Base-by-base conservation (phyloP, 1,140 invertebrate genomes). In the Ostrea edulis region DNA sequence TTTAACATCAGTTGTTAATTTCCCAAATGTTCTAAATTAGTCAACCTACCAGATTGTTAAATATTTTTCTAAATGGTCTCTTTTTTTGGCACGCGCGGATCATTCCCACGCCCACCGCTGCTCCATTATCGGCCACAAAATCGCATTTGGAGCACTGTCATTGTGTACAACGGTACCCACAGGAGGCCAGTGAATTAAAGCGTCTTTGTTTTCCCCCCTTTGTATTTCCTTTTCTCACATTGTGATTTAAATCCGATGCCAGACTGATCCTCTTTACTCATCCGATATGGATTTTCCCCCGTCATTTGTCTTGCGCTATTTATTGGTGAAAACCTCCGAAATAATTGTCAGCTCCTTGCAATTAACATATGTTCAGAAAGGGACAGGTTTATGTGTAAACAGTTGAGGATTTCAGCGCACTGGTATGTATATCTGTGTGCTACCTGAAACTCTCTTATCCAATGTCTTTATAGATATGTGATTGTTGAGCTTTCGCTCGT, bases 261-360 rank as follows among this genome's bases (percentile, higher is more conserved):
- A 77, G 68, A 77, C 68, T 44, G 68, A 77, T 77, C 68, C 68
- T 25, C 68, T 25, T 29, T 77, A 77, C 68, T 77, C 68, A 77
- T 77, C 68, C 14, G 68, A 25, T 77, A 22, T 29, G 68, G 55
- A 29, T 35, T n/a, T 71, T 29, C 29, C 25, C 29, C 25, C 25
- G 68, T 77, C 12, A 77, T 12, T 77, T 35, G 14, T 25, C 25
- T 77, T 35, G 14, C 17, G 55, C n/a, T 20, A 7, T 62, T 7
- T 62, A 35, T 25, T 14, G 25, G 68, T 29, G 12, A 14, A 77
- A 25, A 35, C 11, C 68, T 12, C n/a, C n/a, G 3, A 29, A 77
- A 14, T 29, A 29, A 22, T 25, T 77, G 25, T 35, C 25, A 35
- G 0, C 68, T 29, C 25, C 11, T 3, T 14, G 12, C 68, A 77